Evolutionary conservation across 1,140 invertebrate genomes (phyloP).

Genomic region (Branchinecta lindahli): DNA sequence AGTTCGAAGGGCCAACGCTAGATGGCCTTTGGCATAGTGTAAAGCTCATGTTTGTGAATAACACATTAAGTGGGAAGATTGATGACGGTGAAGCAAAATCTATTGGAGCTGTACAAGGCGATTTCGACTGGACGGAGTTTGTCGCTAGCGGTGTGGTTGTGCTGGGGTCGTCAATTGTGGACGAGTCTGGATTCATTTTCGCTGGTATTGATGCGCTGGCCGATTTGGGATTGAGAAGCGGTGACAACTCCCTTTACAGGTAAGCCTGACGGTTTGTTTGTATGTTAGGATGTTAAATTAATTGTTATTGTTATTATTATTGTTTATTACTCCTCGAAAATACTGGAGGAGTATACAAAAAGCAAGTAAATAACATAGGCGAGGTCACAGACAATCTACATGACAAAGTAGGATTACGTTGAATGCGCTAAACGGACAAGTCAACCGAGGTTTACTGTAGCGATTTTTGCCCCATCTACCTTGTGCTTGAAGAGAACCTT

Average conservation of each 20-base stretch:
- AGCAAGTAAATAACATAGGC: no score
- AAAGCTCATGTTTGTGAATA: constrained; percentile 20
- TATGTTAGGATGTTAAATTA: no score
- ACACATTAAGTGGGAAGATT: not conserved
- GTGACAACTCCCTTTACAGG: not conserved
- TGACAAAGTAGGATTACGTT: no score
- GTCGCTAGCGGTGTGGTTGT: not conserved
- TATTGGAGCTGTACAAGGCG: constrained; percentile 14
- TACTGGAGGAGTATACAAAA: no score
- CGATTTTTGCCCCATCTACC: no score
- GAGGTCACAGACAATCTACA: no score
- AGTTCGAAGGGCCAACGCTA: constrained; percentile 19
- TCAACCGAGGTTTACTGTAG: no score
- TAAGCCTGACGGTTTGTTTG: not conserved
- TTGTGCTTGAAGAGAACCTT: no score
- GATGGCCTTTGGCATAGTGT: constrained; percentile 29
- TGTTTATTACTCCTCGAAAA: no score
- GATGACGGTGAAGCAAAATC: not conserved
- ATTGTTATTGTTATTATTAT: no score
- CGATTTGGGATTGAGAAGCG: not conserved
- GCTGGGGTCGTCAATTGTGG: constrained; percentile 4
- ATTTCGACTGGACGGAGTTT: not conserved
- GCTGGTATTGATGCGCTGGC: not conserved
- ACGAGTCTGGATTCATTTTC: not conserved
- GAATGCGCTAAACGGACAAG: no score